These are phyloP conservation scores for Pararge aegeria DNA, from an alignment of 1,140 invertebrate genomes.

Conservation along the genomic window DNA sequence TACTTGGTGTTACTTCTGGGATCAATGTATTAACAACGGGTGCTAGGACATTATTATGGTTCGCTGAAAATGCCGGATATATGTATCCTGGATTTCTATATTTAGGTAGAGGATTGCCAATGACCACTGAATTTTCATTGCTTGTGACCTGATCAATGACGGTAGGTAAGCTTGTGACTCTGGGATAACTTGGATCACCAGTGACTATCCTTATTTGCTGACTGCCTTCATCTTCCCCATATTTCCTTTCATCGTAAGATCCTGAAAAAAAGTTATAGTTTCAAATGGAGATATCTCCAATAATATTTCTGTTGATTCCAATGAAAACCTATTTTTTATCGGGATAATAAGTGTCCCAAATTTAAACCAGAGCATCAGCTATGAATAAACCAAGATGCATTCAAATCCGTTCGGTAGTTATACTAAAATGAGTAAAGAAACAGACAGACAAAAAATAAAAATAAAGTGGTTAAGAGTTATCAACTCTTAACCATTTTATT, in stretches of 20 bases:
- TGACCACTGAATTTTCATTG: slow-evolving; percentile 41
- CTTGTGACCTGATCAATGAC: slow-evolving; percentile 19
- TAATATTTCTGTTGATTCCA: too few species aligned
- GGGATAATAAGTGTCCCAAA: too few species aligned
- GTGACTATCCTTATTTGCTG: background rate
- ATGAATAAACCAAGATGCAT: too few species aligned
- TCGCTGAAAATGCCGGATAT: background rate
- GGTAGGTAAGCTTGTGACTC: slow-evolving; percentile 20
- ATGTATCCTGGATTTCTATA: slow-evolving; percentile 17
- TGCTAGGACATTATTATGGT: background rate
- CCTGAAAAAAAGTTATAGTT: slow-evolving; percentile 41
- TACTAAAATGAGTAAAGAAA: too few species aligned
- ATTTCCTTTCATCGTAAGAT: slow-evolving; percentile 61
- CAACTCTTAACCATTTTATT: too few species aligned
- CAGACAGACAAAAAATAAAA: too few species aligned
- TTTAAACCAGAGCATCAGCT: too few species aligned
- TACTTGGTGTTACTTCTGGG: background rate
- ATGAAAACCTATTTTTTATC: background rate
- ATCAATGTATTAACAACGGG: background rate
- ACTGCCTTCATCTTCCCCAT: slow-evolving; percentile 24
- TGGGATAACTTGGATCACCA: background rate
- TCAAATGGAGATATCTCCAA: too few species aligned
- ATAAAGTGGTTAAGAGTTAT: too few species aligned
- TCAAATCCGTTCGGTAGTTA: too few species aligned
- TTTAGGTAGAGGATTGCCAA: slow-evolving; percentile 32